Conservation (phyloP, 2,113 vertebrate genomes). For the Phrynosoma platyrhinos region DNA sequence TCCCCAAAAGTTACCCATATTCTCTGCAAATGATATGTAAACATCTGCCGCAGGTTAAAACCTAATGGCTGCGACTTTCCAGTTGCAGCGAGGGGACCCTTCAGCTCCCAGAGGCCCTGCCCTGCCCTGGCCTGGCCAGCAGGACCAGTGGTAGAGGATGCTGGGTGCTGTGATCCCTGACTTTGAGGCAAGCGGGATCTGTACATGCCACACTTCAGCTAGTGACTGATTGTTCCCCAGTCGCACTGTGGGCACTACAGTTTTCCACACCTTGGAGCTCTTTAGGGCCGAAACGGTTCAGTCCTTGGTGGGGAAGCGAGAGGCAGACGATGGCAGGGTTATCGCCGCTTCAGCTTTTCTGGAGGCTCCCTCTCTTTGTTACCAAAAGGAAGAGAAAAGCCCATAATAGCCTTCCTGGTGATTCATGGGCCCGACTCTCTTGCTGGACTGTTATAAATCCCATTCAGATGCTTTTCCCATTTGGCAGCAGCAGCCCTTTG, state of each 20-base stretch:
- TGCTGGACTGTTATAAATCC: slow-evolving; percentile 48
- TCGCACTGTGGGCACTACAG: not conserved
- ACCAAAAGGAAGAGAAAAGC: not conserved
- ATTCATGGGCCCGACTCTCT: slow-evolving; percentile 40
- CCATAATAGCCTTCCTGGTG: slow-evolving; percentile 22
- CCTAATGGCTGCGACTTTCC: too few relatives aligned
- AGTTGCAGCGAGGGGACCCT: too few relatives aligned
- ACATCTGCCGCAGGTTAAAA: too few relatives aligned
- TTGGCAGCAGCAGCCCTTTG: slow-evolving; percentile 28
- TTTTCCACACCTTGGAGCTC: not conserved
- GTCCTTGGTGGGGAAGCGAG: too few relatives aligned
- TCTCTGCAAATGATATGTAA: too few relatives aligned
- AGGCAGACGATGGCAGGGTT: not conserved
- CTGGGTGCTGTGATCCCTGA: too few relatives aligned
- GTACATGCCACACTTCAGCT: not conserved
- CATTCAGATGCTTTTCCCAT: slow-evolving; percentile 47
- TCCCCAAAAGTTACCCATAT: too few relatives aligned
- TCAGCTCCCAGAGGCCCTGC: too few relatives aligned
- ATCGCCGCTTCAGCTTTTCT: not conserved
- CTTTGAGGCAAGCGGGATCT: not conserved
- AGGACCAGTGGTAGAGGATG: too few relatives aligned
- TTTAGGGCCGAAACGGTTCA: too few relatives aligned
- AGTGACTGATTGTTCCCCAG: not conserved
- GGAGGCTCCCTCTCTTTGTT: slow-evolving; percentile 42
- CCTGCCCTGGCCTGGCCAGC: too few relatives aligned